Base-by-base conservation (phyloP, 2,113 vertebrate genomes). In the Ageneiosus marmoratus region DNA sequence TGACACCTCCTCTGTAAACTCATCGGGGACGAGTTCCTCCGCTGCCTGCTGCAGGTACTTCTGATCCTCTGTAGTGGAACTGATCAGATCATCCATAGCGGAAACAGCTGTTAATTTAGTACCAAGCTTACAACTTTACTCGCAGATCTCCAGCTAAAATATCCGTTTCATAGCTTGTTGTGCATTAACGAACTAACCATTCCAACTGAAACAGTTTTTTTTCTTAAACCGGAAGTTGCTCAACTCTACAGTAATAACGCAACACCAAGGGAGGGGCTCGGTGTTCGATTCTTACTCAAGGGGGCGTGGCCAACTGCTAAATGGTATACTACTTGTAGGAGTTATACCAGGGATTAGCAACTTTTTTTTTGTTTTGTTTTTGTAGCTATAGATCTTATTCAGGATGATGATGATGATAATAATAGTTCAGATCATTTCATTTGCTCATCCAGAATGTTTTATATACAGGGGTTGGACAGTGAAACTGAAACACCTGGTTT, bases 71-170 rank as follows among this genome's bases (percentile, higher is more conserved):
- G 82, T 76, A 9, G 84, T 84, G 50, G 84, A 84, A 62, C 79
- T 84, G 32, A 86, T 84, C 73, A 60, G 75, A 53, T 82, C 51
- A 48, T 85, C 87, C 87, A 87, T 86, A 12, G 32, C 32, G 55
- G 20, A 32, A 62, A 74, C 10, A 11, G 6, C 80, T 34, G 5
- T 29, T 6, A 48, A 74, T 16, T 12, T 0, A 22, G 3, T 53
- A 22, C 6, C 48, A 6, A 34, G 4, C 1, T 15, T n/a, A 8
- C n/a, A 27, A 27, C 3, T n/a, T 20, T 22, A 72, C 13, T 27
- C 41, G 12, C 5, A 27, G n/a, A 27, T 27, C 13, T 24, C 12
- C 27, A 55, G 29, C 1, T 10, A 37, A 55, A 55, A 55, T 12
- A 37, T 2, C 5, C 1, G 73, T 20, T 6, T 5, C 18, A 18